Percentiles rank a stretch among this genome's conserved stretches.
phyloP scores from a whole-genome alignment of 2,797 vertebrate species.

The Rhinichthys osculus region DNA sequence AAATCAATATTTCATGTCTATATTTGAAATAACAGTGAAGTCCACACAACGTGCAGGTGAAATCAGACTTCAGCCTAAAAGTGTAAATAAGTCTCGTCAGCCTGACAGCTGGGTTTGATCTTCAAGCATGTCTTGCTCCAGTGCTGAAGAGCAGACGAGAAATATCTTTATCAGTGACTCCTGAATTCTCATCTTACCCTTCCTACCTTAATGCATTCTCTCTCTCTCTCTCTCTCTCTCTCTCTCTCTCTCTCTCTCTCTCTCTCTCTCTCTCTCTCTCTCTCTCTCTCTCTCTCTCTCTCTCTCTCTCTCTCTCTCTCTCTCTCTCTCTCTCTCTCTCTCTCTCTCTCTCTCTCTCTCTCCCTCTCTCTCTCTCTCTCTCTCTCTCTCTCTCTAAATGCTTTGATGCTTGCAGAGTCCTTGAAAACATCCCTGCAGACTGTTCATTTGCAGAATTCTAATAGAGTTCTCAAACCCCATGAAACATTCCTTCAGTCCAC shows the following conservation, averaged over 20 bases:
- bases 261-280: conserved; percentile 22
- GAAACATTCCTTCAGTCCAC: conserved; percentile 51
- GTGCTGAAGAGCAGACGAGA: conserved; percentile 1
- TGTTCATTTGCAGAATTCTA: conserved; percentile 64
- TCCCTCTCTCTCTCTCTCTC: conserved; percentile 30
- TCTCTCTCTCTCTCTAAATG: conserved; percentile 30
- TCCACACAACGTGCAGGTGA: neutral
- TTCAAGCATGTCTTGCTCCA: conserved; percentile 30
- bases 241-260: conserved; percentile 35
- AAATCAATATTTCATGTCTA: neutral
- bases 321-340: conserved; percentile 31
- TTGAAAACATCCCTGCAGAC: conserved; percentile 54
- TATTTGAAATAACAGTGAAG: neutral
- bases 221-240: too few relatives aligned
- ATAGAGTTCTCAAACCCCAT: conserved; percentile 60
- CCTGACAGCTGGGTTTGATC: conserved; percentile 12
- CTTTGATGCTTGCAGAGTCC: conserved; percentile 56
- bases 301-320: conserved; percentile 23
- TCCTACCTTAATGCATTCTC: conserved; percentile 26
- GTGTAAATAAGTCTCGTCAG: neutral
- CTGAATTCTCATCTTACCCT: conserved; percentile 32
- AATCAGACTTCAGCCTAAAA: neutral
- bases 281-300: conserved; percentile 29
- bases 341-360: conserved; percentile 22
- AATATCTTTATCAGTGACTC: conserved; percentile 52